Percentiles rank a stretch among this genome's conserved stretches.
Conservation (phyloP, 2,888 invertebrate genomes). For the Apomyelois bistriatella region DNA sequence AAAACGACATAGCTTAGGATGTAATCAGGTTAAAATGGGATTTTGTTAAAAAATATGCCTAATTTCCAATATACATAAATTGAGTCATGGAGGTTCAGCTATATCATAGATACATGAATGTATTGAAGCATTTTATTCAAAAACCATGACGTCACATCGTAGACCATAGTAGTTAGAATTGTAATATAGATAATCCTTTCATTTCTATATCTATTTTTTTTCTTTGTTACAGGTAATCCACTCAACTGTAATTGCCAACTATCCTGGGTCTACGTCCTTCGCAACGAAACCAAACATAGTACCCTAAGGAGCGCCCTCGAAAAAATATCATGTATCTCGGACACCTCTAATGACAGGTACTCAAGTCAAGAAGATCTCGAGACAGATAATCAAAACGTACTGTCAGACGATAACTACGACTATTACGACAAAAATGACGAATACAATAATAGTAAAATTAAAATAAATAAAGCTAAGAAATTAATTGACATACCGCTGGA, state of each 20-base stretch:
- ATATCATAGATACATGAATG: too few relatives aligned
- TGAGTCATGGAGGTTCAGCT: too few relatives aligned
- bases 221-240: conserved; percentile 84
- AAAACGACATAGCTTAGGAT: too few relatives aligned
- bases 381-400: conserved; percentile 41
- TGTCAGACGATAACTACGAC: conserved; percentile 62
- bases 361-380: conserved; percentile 48
- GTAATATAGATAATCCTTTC: too few relatives aligned
- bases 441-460: conserved; percentile 45
- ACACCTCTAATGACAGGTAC: conserved; percentile 51
- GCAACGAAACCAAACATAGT: conserved; percentile 86
- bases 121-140: too few relatives aligned
- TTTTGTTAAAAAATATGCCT: too few relatives aligned
- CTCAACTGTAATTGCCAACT: conserved; percentile 91
- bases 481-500: conserved; percentile 64
- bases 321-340: conserved; percentile 85
- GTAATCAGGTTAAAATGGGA: too few relatives aligned
- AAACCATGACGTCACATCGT: too few relatives aligned
- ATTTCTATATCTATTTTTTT: too few relatives aligned
- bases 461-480: conserved; percentile 52
- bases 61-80: too few relatives aligned
- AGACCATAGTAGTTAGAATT: too few relatives aligned
- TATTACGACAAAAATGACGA: conserved; percentile 66
- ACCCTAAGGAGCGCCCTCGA: conserved; percentile 84
- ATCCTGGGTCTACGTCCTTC: conserved; percentile 87